Base-by-base conservation (phyloP, 2,113 vertebrate species). In the Aptenodytes patagonicus region DNA sequence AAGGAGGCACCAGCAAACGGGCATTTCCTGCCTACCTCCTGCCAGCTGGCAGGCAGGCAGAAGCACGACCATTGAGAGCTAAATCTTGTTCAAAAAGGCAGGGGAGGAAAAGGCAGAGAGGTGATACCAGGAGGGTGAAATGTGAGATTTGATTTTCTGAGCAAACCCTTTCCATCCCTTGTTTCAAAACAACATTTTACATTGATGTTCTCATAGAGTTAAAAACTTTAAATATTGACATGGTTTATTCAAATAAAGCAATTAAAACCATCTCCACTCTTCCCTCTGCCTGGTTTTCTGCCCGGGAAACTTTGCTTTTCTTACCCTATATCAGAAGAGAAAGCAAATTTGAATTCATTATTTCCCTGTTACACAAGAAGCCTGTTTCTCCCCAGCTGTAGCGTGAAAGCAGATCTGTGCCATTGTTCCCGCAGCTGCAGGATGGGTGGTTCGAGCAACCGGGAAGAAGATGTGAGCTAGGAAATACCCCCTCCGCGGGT, bases 301-400 rank as follows among this genome's bases (percentile, higher is more conserved):
- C 46, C 24, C 52, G 78, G 47, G 46, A 88, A 93, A 87, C n/a
- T 61, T 71, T 40, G 65, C 72, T 40, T 73, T 92, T 42, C 83
- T 75, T 38, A 78, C 20, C 24, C 51, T 51, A 4, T 4, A 65
- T 2, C 58, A 93, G 66, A 61, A 85, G 49, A 55, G 78, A 91
- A 87, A 62, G 82, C 9, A 2, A 54, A 73, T 26, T 24, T 72
- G 84, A 89, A 96, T 84, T 49, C 54, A 66, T 84, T 49, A 70
- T 40, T 25, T 31, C 69, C 58, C 21, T 8, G 44, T 28, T 52
- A 93, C 90, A 93, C 55, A 85, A 65, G 90, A 80, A 91, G 84
- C 46, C 66, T 87, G 66, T 87, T 77, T 79, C 82, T 88, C 40
- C 70, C 83, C 94, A 89, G 96, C 93, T 93, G 89, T 25, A 69